Base-by-base conservation (phyloP, 2,113 vertebrate species). In the Lates calcarifer region DNA sequence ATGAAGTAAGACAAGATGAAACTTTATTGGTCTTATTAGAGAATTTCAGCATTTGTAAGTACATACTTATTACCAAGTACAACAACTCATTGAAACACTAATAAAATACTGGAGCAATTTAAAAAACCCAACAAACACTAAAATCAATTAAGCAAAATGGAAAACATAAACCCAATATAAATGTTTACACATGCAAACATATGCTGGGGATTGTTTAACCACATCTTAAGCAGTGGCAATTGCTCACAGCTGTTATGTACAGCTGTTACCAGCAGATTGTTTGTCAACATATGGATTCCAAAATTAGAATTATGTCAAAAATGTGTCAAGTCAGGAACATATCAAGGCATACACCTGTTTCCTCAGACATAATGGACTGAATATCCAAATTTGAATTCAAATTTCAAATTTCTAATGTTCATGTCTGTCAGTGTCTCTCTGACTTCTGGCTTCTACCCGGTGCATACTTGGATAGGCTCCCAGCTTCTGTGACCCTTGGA, bases 261-360 rank as follows among this genome's bases (percentile, higher is more conserved):
- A 90, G 72, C 31, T 85, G 88, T 60, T 74, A 11, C 2, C 8
- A 26, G n/a, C 79, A 81, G 57, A 57, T n/a, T 84, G 61, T 60
- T 62, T 45, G 41, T 74, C 58, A 70, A 76, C 82, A 85, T 83
- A 80, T 83, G 85, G 79, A 83, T 51, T 67, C 55, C 24, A 24
- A 41, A 81, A 66, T 60, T n/a, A 60, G 29, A 84, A 66, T 53
- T 56, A 63, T 77, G 43, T 31, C 8, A 35, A 61, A 29, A 37
- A 68, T 47, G 31, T 22, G 29, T 20, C 15, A 49, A 43, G 29
- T 14, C 39, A 28, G 51, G 24, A 37, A 67, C 43, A 28, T 74
- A 69, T 29, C 17, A 63, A 41, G 8, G 26, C 18, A 13, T 22
- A 12, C 51, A 14, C 43, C 3, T 6, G 1, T 20, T 18, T 18